These are phyloP conservation scores for Suncus etruscus DNA, from an alignment of 2,113 vertebrate genomes.

Conservation along the genomic window DNA sequence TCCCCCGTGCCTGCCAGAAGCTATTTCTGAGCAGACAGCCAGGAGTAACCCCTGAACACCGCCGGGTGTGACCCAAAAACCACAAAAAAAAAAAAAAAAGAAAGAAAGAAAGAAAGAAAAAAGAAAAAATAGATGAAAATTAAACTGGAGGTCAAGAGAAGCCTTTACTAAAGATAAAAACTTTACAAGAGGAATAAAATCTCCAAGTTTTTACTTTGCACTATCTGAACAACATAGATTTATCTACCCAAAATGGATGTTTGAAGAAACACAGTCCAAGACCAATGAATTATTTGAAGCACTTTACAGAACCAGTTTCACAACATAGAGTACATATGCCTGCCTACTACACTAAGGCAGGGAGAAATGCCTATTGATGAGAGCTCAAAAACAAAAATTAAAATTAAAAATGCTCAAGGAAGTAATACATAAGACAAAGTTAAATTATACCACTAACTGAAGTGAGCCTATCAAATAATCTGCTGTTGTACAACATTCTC, in stretches of 20 bases:
- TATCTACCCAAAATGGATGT: constrained; percentile 12
- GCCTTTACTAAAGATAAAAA: background rate
- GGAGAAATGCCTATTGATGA: background rate
- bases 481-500: background rate
- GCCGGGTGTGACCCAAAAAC: too few species aligned
- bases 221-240: constrained; percentile 2
- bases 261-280: background rate
- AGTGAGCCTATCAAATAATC: background rate
- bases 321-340: background rate
- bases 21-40: too few species aligned
- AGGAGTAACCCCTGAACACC: too few species aligned
- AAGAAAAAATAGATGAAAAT: constrained; percentile 35
- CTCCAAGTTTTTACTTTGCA: constrained; percentile 29
- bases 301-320: constrained; percentile 16
- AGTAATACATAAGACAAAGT: background rate
- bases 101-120: too few species aligned
- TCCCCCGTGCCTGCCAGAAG: too few species aligned
- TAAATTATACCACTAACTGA: background rate
- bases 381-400: constrained; percentile 6
- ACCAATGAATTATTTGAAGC: constrained; percentile 2
- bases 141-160: constrained; percentile 10
- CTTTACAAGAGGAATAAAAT: constrained; percentile 43
- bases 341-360: background rate
- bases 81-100: too few species aligned
- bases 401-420: background rate